Evolutionary conservation across 2,797 vertebrate species (phyloP).

Genomic region (Taeniopygia guttata): DNA sequence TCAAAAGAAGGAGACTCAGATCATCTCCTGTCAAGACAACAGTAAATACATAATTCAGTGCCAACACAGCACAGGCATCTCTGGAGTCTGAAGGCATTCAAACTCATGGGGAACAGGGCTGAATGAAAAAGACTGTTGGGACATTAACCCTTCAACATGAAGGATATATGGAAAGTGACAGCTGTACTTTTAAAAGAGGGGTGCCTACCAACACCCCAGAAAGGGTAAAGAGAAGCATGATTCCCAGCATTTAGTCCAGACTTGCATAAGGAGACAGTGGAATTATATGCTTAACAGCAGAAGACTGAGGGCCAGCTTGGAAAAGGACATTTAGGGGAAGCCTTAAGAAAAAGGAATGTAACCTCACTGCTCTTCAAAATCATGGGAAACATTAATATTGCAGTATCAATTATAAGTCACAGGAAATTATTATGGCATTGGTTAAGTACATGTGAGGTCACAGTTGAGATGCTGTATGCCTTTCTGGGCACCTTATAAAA

Average conservation of each 20-base stretch:
- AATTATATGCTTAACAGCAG: not conserved
- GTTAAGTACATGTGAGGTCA: conserved; percentile 61
- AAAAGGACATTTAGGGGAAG: not conserved
- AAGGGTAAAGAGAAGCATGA: not conserved
- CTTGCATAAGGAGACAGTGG: not conserved
- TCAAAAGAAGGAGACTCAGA: not conserved
- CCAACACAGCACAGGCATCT: not conserved
- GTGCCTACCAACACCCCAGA: not conserved
- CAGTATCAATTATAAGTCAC: conserved; percentile 64
- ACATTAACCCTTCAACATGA: not conserved
- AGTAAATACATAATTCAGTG: not conserved
- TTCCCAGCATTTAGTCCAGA: not conserved
- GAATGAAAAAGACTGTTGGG: not conserved
- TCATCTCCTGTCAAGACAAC: not conserved
- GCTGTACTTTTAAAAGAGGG: not conserved
- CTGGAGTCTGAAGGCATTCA: not conserved
- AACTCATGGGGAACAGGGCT: not conserved
- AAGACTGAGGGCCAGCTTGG: conserved; percentile 18
- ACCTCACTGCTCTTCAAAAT: conserved; percentile 11
- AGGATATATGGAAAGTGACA: not conserved
- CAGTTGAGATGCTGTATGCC: conserved; percentile 24
- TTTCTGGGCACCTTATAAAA: conserved; percentile 57
- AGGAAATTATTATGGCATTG: conserved; percentile 67
- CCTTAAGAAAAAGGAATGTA: conserved; percentile 37
- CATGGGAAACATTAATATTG: conserved; percentile 63